Evolutionary conservation across 2,888 invertebrate genomes (phyloP), one percentile per base, ranked within the genome.

Genomic region (Conus canariensis): DNA sequence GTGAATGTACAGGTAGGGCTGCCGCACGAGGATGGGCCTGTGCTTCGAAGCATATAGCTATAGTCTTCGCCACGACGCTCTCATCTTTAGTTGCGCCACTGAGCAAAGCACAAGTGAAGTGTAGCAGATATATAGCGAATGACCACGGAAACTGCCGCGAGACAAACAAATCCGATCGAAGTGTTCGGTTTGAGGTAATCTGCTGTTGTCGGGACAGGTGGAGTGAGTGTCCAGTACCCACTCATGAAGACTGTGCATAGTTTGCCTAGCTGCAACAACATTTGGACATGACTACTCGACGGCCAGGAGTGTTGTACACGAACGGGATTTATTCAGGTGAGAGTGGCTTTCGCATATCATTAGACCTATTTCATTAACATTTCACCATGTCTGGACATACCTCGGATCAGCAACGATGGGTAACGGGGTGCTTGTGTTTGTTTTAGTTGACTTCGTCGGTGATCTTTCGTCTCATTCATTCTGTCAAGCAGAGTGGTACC

Each of bases 271-370:
- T 86, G 85, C 85, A 58, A 85, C 59, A 85, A 85, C 60, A 25
- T 14, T 60, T 60, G 86, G 86, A 86, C 86, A 86, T 86, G 86
- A 86, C 86, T 64, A 86, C 86, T 19, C 86, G 67, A 86, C 30
- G 86, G 86, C 86, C 86, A 10, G 67, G 67, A 86, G 86, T 64
- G 60, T 86, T 86, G 67, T 86, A 86, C 45, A 86, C 86, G 19
- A 86, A 60, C 60, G 64, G 86, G 86, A 67, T 64, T 86, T 67
- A 86, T 86, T 67, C 86, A 86, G 86, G 86, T 86, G 67, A 86
- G 86, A 22, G 30, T 60, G 16, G 30, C 22, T 56, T 45, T 30
- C 60, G 86, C 86, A 86, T 86, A 86, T 86, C 67, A 86, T 86
- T 64, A 64, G 60, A 16, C 64, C 64, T 64, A 64, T 16, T 16